These are phyloP conservation scores for Ramphastos sulfuratus DNA, from an alignment of 2,113 vertebrate genomes.

Conservation along the genomic window DNA sequence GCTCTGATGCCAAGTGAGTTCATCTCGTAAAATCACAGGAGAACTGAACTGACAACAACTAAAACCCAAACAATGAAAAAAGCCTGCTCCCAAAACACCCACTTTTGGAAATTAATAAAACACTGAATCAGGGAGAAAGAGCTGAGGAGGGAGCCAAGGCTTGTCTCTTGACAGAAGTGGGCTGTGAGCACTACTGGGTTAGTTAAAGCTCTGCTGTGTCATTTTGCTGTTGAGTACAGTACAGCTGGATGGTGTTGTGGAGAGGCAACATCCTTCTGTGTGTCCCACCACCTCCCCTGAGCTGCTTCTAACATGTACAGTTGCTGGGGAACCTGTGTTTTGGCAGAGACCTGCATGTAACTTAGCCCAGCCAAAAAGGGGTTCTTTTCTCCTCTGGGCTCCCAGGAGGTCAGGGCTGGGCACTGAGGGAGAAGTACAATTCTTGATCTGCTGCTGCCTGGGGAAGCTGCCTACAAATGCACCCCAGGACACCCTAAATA, in stretches of 20 bases:
- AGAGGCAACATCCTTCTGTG: fast-evolving
- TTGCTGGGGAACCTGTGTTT: background rate
- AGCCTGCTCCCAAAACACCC: background rate
- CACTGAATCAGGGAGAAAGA: background rate
- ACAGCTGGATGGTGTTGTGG: background rate
- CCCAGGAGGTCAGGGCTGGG: background rate
- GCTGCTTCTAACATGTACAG: fast-evolving
- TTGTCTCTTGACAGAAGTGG: background rate
- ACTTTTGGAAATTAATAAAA: background rate
- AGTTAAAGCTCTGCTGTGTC: background rate
- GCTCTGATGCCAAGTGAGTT: background rate
- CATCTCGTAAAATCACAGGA: background rate
- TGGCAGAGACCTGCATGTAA: fast-evolving
- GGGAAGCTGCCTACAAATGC: background rate
- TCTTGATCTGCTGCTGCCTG: background rate
- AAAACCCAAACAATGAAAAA: background rate
- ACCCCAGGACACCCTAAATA: background rate
- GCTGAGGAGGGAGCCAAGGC: background rate
- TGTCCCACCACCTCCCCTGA: background rate
- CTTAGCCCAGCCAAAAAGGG: background rate
- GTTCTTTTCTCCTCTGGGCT: fast-evolving
- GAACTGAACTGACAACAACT: background rate
- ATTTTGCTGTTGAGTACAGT: background rate
- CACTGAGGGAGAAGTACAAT: fast-evolving
- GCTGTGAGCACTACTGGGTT: background rate